Evolutionary conservation across 2,797 vertebrate species (phyloP), one percentile per base, ranked within the genome.

Genomic region (Centropyge bicolor): DNA sequence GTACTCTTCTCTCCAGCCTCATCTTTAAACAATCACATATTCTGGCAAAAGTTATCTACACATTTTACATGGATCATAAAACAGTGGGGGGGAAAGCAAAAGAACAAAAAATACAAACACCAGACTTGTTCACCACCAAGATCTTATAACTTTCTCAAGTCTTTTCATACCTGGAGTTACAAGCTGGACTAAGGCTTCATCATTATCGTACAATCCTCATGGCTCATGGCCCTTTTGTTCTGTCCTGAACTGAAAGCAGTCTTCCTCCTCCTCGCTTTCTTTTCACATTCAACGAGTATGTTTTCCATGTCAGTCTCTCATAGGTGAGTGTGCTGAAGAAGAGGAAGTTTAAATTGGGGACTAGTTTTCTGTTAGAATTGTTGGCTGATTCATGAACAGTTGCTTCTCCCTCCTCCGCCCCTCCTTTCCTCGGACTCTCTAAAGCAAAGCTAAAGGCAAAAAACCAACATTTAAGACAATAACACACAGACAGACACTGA

Each of bases 11-110:
- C 74, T 86, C 78, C 69, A 74, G 76, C 79, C 60, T 64, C 79
- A 66, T 73, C 85, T 85, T 88, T 77, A 86, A 79, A 90, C 87
- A 67, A 85, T 88, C 82, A 87, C 70, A 87, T 85, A 86, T 85
- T 92, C 86, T 91, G 86, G 82, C 77, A 79, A 86, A 90, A 82
- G 46, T 24, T 90, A 86, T 90, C 61, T 91, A 92, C 88, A 92
- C 74, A 81, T 85, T 86, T 85, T 88, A 92, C 86, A 90, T 48
- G 61, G 76, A 45, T 79, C 74, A 68, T 59, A 74, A 86, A 87
- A 78, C 36, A 76, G 76, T 60, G 55, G 20, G 62, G 55, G 20
- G 62, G 49, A 65, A 70, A 70, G 22, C 19, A 76, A 61, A 83
- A 64, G n/a, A 82, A 71, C 49, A 79, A 76, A 81, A 70, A 59